Base-by-base conservation (phyloP, 2,113 vertebrate genomes). In the Monopterus albus region DNA sequence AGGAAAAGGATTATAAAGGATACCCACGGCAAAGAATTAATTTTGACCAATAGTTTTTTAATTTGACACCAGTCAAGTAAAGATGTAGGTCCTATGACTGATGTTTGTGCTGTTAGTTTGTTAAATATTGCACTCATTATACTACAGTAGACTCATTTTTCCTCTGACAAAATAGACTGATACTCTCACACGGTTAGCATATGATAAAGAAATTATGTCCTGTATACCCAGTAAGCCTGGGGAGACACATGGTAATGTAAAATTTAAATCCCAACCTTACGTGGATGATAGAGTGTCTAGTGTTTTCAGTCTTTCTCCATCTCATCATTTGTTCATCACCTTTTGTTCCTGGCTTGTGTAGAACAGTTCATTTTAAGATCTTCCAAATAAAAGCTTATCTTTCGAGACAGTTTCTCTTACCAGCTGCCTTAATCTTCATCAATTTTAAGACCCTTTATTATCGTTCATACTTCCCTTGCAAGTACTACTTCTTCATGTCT, bases 381-480 rank as follows among this genome's bases (percentile, higher is more conserved):
- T 21, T 8, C 6, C 4, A 47, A 46, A 38, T 7, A 2, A 35
- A 15, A 21, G 20, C 20, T 18, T 43, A 12, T 25, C 13, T 42
- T 42, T 18, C 7, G 50, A 33, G 59, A 20, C 49, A 6, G 40
- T 49, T 18, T 62, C 21, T 51, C 45, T 45, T 21, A 2, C 4
- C 25, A 9, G 2, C 7, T 40, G 55, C 33, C 7, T 1, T 11
- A 1, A 21, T 42, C 31, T 11, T 14, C 9, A 11, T 20, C 42
- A 12, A 39, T 60, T 39, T n/a, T 28, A 23, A 67, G 10, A 38
- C 47, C 20, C 39, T 56, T 50, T 45, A 43, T 47, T 26, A 21
- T 72, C 40, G 29, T n/a, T 36, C 21, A 33, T 31, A 42, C 18
- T 36, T 46, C 10, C 13, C 18, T 31, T 7, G 39, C 25, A 50